Evolutionary conservation across 1,140 invertebrate genomes (phyloP).

Genomic region (Acarapis woodi): DNA sequence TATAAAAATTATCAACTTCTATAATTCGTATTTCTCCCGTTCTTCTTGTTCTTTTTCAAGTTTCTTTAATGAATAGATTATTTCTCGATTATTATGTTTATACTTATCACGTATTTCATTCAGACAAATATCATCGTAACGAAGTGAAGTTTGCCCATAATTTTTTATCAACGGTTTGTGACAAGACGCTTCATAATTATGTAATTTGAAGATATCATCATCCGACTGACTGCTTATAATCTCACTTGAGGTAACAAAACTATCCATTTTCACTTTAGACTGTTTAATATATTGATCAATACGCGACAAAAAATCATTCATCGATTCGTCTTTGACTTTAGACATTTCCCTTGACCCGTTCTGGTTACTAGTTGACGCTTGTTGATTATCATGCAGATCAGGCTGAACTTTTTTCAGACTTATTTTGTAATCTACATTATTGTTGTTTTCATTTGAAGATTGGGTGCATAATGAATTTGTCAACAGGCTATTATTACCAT

Average conservation of each 20-base stretch:
- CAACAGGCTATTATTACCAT: constrained; percentile 1
- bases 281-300: constrained; percentile 55
- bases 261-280: constrained; percentile 51
- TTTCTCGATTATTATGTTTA: constrained; percentile 28
- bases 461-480: neutral
- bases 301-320: constrained; percentile 51
- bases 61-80: constrained; percentile 41
- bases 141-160: constrained; percentile 3
- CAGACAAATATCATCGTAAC: neutral
- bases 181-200: constrained; percentile 1
- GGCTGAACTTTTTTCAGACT: constrained; percentile 2
- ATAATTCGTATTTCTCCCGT: too few relatives aligned
- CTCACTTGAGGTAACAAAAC: constrained; percentile 18
- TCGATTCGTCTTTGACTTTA: constrained; percentile 25
- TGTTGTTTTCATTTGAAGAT: constrained; percentile 25
- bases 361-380: neutral
- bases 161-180: too few relatives aligned
- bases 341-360: neutral
- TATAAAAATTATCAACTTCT: too few relatives aligned
- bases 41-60: constrained; percentile 54
- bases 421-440: neutral
- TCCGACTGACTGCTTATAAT: constrained; percentile 12
- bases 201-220: constrained; percentile 9
- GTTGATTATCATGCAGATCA: neutral
- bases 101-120: neutral